phyloP scores from a whole-genome alignment of 2,888 invertebrate species.

The Lepeophtheirus nordmannii region DNA sequence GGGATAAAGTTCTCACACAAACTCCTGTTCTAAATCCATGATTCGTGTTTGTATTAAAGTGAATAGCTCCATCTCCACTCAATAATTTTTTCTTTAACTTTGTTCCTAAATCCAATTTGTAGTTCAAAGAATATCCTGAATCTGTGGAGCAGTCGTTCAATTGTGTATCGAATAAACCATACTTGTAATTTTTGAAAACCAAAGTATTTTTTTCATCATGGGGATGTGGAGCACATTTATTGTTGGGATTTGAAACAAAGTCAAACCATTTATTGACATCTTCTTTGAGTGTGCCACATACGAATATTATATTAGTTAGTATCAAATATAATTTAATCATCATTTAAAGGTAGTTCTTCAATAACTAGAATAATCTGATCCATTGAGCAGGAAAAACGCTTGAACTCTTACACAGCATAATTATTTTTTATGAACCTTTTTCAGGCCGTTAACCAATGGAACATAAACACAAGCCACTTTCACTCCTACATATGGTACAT shows the following conservation, averaged over 20 bases:
- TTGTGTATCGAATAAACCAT: neutral
- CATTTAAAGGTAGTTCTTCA: too few relatives aligned
- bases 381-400: too few relatives aligned
- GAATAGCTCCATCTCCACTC: neutral
- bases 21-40: conserved; percentile 1
- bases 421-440: too few relatives aligned
- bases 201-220: neutral
- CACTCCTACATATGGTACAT: too few relatives aligned
- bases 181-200: neutral
- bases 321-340: too few relatives aligned
- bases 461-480: too few relatives aligned
- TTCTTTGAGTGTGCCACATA: neutral
- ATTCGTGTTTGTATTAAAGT: neutral
- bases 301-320: too few relatives aligned
- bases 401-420: too few relatives aligned
- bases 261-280: neutral
- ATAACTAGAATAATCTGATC: too few relatives aligned
- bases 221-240: neutral
- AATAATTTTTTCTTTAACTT: neutral
- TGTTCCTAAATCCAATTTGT: neutral
- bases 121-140: neutral
- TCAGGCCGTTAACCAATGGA: too few relatives aligned
- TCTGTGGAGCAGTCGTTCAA: neutral
- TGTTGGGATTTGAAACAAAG: neutral
- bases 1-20: neutral